A percentile compares a stretch with the other conserved stretches of the same genome.
Evolutionary conservation across 2,797 vertebrate species (phyloP).

Genomic region (Peromyscus melanophrys): DNA sequence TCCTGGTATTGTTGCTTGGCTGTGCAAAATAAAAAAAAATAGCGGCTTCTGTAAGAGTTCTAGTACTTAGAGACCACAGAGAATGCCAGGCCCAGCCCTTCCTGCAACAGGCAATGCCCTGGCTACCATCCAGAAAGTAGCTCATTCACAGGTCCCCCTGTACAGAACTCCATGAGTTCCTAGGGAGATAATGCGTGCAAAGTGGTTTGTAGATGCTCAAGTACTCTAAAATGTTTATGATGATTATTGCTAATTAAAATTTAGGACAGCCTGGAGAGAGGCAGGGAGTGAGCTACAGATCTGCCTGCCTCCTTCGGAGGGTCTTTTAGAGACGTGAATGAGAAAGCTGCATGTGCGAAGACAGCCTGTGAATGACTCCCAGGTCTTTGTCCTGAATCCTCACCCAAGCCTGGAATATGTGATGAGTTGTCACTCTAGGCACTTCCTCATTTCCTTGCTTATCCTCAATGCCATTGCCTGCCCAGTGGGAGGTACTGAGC

Average conservation of each 20-base stretch:
- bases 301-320: not conserved
- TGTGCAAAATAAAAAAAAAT: not conserved
- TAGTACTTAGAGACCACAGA: not conserved
- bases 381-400: not conserved
- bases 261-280: slow-evolving; percentile 36
- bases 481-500: not conserved
- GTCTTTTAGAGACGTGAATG: not conserved
- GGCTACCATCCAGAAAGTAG: not conserved
- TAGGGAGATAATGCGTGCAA: not conserved
- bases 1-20: not conserved
- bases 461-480: not conserved
- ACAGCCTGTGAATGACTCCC: accelerated
- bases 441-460: not conserved
- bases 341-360: not conserved
- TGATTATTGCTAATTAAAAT: slow-evolving; percentile 61
- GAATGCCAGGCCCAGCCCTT: accelerated
- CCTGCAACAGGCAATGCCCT: not conserved
- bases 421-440: not conserved
- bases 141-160: not conserved
- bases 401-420: accelerated
- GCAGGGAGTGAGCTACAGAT: accelerated
- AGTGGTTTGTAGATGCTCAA: slow-evolving; percentile 33
- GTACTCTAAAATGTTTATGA: slow-evolving; percentile 54
- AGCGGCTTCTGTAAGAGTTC: no score
- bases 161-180: not conserved